These are phyloP conservation scores for Crenichthys baileyi DNA, from an alignment of 2,797 vertebrate species.

Conservation along the genomic window DNA sequence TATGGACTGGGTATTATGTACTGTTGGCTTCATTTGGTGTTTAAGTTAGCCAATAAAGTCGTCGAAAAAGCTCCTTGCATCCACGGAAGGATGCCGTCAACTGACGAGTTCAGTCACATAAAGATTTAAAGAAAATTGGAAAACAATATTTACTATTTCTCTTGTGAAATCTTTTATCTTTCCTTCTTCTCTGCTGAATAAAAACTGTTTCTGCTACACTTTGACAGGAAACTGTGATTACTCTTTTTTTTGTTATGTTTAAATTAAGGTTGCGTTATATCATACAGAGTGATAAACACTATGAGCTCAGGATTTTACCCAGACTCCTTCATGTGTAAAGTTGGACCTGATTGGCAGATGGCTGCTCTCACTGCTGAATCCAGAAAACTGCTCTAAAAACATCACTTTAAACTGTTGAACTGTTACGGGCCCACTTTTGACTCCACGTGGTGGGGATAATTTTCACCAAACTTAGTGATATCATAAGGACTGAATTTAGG, in stretches of 20 bases:
- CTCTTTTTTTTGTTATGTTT: background rate
- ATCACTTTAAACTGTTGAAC: background rate
- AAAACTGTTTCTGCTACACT: background rate
- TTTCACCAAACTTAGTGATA: conserved; percentile 7
- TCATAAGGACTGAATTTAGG: conserved; percentile 16
- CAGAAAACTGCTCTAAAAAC: background rate
- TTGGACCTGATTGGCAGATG: background rate
- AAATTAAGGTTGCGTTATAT: background rate
- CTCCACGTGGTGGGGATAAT: background rate
- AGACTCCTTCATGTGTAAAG: conserved; percentile 1
- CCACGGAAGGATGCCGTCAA: background rate
- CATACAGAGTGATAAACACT: background rate
- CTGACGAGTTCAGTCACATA: background rate
- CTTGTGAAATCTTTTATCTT: background rate
- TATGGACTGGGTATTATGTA: background rate
- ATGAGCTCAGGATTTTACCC: background rate
- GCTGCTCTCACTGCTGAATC: background rate
- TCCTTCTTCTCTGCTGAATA: background rate
- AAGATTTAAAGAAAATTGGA: background rate
- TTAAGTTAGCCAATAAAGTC: background rate
- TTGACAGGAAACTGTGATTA: background rate
- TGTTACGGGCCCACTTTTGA: background rate
- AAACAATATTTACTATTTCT: background rate
- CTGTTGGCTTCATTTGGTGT: background rate
- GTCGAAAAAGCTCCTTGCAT: background rate